Base-by-base conservation (phyloP, 2,888 invertebrate species). In the Endotricha flammealis region DNA sequence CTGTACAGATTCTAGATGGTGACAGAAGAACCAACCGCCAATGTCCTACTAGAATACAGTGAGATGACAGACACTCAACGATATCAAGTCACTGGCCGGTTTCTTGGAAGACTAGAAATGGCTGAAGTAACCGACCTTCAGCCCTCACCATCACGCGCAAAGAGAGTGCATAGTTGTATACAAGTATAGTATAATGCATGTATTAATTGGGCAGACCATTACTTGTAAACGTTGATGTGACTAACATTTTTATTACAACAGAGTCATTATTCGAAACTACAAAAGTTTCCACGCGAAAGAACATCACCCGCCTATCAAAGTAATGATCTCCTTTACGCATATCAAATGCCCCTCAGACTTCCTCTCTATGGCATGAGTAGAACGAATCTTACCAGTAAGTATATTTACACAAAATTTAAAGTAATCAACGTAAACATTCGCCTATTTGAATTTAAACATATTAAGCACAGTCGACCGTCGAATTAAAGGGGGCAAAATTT, bases 401-500 rank as follows among this genome's bases (percentile, higher is more conserved):
- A 43, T 55, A 51, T 59, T 64, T 59, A 48, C 55, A 46, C 48
- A 34, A 46, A 53, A 58, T 49, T 58, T 51, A 53, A 64, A 58
- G 58, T 50, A 67, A 68, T 72, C 60, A 64, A 62, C 60, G 47
- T 58, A 53, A 57, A 56, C 41, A 42, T 39, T 57, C 53, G 55
- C 57, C 63, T 63, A 52, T 68, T 69, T 64, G 54, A 57, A 52
- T 68, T 69, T 64, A 53, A 57, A 55, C 65, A 64, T 57, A 64
- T 57, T 57, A 63, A 57, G 50, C 42, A 52, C 54, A 38, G 44
- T 48, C 42, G 46, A 41, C 34, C 41, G 37, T 27, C 44, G 42
- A 49, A 53, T 57, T 64, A 56, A 55, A 63, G 53, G 46, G 57
- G 60, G 49, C 53, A 52, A 64, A 69, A 60, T 63, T 65, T 52